Conservation (phyloP, 2,113 vertebrate genomes). For the Spea bombifrons region DNA sequence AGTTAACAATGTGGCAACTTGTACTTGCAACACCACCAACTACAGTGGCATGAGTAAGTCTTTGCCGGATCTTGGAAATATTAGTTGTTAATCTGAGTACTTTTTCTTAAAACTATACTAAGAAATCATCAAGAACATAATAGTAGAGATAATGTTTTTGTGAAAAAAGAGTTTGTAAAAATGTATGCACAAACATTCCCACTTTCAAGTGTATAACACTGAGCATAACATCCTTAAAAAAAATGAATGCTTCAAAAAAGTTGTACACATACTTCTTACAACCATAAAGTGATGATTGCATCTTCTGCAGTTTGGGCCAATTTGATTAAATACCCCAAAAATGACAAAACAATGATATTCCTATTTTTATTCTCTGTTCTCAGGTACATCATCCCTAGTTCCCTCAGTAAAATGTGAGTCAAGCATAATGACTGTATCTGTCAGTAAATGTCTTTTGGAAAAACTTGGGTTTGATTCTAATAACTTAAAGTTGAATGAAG, state of each 20-base stretch:
- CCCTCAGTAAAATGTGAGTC: conserved; percentile 17
- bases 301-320: too few species aligned
- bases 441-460: conserved; percentile 21
- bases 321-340: too few species aligned
- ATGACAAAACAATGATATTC: background rate
- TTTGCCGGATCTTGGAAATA: too few species aligned
- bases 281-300: too few species aligned
- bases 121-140: too few species aligned
- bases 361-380: background rate
- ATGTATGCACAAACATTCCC: too few species aligned
- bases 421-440: background rate
- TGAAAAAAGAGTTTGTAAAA: too few species aligned
- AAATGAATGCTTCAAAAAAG: background rate
- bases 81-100: too few species aligned
- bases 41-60: conserved; percentile 29
- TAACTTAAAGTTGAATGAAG: conserved; percentile 1
- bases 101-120: too few species aligned
- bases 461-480: conserved; percentile 11
- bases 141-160: too few species aligned
- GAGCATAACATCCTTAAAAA: background rate
- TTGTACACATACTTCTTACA: too few species aligned
- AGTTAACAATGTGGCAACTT: conserved; percentile 4
- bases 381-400: conserved; percentile 2
- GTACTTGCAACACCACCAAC: conserved; percentile 10
- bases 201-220: too few species aligned